phyloP scores from a whole-genome alignment of 1,140 invertebrate species.

The Drosophila carrolli region DNA sequence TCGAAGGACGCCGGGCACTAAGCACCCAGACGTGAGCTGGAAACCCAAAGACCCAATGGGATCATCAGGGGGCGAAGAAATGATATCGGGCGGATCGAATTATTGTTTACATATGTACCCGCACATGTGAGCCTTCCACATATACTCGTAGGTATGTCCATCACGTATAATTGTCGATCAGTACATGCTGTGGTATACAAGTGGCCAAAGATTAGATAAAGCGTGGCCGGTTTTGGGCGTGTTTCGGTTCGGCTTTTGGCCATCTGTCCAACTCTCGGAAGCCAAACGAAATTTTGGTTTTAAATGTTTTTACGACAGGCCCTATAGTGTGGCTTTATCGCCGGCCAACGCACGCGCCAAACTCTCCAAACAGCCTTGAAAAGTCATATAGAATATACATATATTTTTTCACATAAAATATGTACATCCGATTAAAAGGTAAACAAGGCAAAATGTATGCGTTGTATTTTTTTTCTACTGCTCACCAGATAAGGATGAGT shows the following conservation, averaged over 20 bases:
- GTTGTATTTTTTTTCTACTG: not conserved
- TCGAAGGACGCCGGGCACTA: constrained; percentile 39
- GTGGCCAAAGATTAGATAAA: constrained; percentile 44
- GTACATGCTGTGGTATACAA: constrained; percentile 4
- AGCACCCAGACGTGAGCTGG: constrained; percentile 40
- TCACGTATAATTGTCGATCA: constrained; percentile 17
- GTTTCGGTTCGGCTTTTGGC: constrained; percentile 2
- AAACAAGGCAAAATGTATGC: constrained; percentile 48
- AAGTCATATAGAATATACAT: constrained; percentile 22
- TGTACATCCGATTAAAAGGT: constrained; percentile 46
- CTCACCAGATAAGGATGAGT: not conserved
- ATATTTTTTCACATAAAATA: constrained; percentile 9
- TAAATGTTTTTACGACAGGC: constrained; percentile 19
- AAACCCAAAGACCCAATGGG: constrained; percentile 4
- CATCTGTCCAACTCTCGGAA: constrained; percentile 28
- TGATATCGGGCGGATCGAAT: constrained; percentile 36
- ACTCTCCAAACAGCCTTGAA: constrained; percentile 63
- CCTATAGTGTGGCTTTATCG: constrained; percentile 43
- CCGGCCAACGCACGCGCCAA: constrained; percentile 59
- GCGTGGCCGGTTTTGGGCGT: constrained; percentile 29
- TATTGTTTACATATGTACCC: constrained; percentile 39
- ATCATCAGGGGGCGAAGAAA: constrained; percentile 16
- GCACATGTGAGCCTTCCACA: not conserved
- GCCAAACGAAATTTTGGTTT: constrained; percentile 9
- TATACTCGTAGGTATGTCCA: constrained; percentile 15